Evolutionary conservation across 2,888 invertebrate species (phyloP).

Genomic region (Helicoverpa assulta): DNA sequence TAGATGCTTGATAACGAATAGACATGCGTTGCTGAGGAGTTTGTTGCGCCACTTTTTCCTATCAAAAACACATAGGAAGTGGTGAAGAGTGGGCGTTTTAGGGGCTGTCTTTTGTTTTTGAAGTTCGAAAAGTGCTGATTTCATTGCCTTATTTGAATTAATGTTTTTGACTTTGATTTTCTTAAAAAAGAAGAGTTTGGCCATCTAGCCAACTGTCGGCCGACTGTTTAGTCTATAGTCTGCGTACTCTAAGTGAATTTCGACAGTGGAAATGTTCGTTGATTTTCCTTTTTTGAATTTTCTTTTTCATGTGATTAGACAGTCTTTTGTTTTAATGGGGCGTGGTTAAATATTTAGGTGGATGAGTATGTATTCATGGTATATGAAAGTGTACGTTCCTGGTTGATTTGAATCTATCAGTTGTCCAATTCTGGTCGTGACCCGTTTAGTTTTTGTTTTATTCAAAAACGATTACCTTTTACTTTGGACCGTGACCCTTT

Average conservation of each 20-base stretch:
- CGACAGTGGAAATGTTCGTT: conserved; percentile 20
- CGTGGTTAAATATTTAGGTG: conserved; percentile 18
- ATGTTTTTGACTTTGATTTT: too few species aligned
- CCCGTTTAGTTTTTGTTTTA: conserved; percentile 26
- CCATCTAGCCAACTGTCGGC: too few species aligned
- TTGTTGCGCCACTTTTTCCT: too few species aligned
- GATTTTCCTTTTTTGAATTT: conserved; percentile 31
- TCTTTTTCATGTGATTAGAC: conserved; percentile 34
- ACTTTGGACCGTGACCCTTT: neutral
- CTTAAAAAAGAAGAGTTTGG: too few species aligned
- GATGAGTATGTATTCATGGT: conserved; percentile 45
- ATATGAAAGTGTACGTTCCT: conserved; percentile 36
- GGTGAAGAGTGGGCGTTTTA: too few species aligned
- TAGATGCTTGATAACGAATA: too few species aligned
- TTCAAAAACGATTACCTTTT: conserved; percentile 4
- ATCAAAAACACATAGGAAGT: too few species aligned
- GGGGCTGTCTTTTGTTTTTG: too few species aligned
- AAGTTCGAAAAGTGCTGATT: too few species aligned
- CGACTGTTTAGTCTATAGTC: too few species aligned
- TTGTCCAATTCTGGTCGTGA: conserved; percentile 39
- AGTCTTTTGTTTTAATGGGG: conserved; percentile 28
- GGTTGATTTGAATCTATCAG: conserved; percentile 17
- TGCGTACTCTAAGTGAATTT: conserved; percentile 41
- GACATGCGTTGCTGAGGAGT: too few species aligned
- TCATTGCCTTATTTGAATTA: too few species aligned